Evolutionary conservation across 2,113 vertebrate species (phyloP).

Genomic region (Heloderma charlesbogerti): DNA sequence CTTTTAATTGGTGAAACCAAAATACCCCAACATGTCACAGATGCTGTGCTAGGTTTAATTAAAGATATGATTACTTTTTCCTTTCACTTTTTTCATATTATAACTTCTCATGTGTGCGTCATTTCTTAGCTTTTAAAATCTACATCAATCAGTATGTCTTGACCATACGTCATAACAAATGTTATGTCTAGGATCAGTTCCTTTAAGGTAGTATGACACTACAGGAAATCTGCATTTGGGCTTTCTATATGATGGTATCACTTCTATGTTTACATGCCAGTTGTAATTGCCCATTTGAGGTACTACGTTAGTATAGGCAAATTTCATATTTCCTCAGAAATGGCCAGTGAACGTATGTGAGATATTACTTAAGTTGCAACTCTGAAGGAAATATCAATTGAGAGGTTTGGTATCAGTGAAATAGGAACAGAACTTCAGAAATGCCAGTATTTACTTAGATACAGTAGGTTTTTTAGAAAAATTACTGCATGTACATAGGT

Average conservation of each 20-base stretch:
- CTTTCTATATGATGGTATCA: background rate
- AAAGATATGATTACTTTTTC: background rate
- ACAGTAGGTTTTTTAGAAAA: background rate
- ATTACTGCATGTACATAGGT: background rate
- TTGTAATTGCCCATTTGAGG: background rate
- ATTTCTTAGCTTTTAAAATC: background rate
- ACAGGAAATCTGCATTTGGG: background rate
- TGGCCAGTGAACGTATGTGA: background rate
- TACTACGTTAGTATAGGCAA: background rate
- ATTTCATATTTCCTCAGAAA: background rate
- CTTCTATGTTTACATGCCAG: background rate
- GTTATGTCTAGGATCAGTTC: background rate
- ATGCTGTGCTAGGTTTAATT: conserved; percentile 50
- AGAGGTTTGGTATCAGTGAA: background rate
- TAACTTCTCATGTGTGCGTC: background rate
- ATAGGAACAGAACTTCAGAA: background rate
- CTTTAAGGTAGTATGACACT: background rate
- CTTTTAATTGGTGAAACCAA: background rate
- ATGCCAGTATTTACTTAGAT: background rate
- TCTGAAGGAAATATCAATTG: background rate
- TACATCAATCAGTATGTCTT: accelerated
- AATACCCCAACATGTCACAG: conserved; percentile 62
- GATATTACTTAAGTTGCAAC: background rate
- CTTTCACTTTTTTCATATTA: background rate
- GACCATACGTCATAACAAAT: background rate